Base-by-base conservation (phyloP, 2,888 invertebrate genomes). In the Gastracanthus pulcherrimus region DNA sequence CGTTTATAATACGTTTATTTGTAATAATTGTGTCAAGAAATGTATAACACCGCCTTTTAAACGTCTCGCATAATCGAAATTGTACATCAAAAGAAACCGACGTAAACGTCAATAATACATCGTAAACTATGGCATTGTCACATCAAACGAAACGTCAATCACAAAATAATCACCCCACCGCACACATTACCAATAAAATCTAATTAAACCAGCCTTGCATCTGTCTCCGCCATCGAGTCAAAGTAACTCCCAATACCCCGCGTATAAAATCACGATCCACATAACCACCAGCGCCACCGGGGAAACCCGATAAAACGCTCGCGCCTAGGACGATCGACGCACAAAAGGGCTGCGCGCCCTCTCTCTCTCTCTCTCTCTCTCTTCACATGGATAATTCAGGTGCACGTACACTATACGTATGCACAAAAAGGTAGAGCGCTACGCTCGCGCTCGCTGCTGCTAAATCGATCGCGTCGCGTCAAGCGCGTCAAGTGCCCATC, bases 331-430 rank as follows among this genome's bases (percentile, higher is more conserved):
- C n/a, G n/a, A n/a, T 55, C 62, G 31, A 55, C 55, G 9, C 51
- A 60, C 67, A 76, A 66, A 76, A 55, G 55, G 66, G 31, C n/a
- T 19, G 48, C 31, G n/a, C 19, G 48, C 19, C 16, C 1, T 26
- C 58, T n/a, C n/a, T n/a, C n/a, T n/a, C n/a, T n/a, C n/a, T n/a
- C n/a, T n/a, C n/a, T n/a, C n/a, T n/a, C n/a, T n/a, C n/a, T n/a
- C n/a, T n/a, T n/a, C n/a, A n/a, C n/a, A 41, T 70, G 36, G 66
- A 76, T 81, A 76, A 81, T 72, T 66, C 75, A 70, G 26, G 29
- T 31, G 67, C 45, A 26, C 45, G 38, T 31, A 31, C n/a, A 41
- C 41, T 23, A 31, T 34, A 29, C 26, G 60, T n/a, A 16, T 13
- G 51, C 69, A 5, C 19, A 69, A 69, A 74, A 76, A 78, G 70